These are phyloP conservation scores for Drosophila tripunctata DNA, from an alignment of 2,888 invertebrate genomes.

Conservation along the genomic window DNA sequence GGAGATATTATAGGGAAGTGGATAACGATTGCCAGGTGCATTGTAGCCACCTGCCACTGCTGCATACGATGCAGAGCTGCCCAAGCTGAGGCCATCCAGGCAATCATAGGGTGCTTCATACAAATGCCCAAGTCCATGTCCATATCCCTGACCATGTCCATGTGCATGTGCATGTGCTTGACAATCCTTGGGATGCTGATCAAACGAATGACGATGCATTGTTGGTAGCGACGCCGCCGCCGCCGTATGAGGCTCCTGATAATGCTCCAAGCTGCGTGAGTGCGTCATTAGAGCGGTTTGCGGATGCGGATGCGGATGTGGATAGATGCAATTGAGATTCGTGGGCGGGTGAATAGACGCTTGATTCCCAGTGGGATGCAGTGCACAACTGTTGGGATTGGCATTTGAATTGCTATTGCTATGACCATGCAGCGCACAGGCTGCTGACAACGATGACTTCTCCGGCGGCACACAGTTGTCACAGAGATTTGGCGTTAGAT, in stretches of 20 bases:
- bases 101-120: constrained; percentile 83
- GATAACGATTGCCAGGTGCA: constrained; percentile 84
- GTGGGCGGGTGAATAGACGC: constrained; percentile 25
- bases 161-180: constrained; percentile 25
- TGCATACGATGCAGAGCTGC: constrained; percentile 77
- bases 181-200: constrained; percentile 81
- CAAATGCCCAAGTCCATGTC: constrained; percentile 54
- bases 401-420: constrained; percentile 23
- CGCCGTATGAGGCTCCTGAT: constrained; percentile 81
- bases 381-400: constrained; percentile 46
- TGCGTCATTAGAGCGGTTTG: constrained; percentile 78
- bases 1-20: constrained; percentile 83
- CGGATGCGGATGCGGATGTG: constrained; percentile 30
- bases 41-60: constrained; percentile 81
- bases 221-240: constrained; percentile 77
- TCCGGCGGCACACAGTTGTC: constrained; percentile 46
- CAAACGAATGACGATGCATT: constrained; percentile 84
- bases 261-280: constrained; percentile 84
- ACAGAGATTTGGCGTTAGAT: constrained; percentile 49
- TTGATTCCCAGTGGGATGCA: constrained; percentile 42
- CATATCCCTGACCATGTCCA: not conserved
- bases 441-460: constrained; percentile 29
- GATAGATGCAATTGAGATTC: constrained; percentile 62
- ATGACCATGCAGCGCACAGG: constrained; percentile 58
- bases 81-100: constrained; percentile 79